Percentiles rank a stretch among this genome's conserved stretches.
These are phyloP conservation scores for Pyrocoelia pectoralis DNA, from an alignment of 2,888 invertebrate genomes.

Conservation along the genomic window DNA sequence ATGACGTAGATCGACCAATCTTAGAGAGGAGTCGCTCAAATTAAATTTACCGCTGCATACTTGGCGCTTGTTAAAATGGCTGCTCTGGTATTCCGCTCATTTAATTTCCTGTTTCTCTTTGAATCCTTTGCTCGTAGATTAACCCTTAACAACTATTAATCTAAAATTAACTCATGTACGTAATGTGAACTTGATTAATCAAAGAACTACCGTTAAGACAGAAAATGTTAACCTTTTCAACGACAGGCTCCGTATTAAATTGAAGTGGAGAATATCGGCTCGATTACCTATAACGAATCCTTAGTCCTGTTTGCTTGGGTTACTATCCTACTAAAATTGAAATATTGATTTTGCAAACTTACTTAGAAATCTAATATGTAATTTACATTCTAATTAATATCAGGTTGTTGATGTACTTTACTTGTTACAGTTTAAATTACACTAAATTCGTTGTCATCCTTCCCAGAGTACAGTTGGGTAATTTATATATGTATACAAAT, in stretches of 20 bases:
- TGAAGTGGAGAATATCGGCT: too few relatives aligned
- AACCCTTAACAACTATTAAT: constrained; percentile 1
- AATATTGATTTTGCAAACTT: constrained; percentile 8
- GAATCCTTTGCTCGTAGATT: neutral
- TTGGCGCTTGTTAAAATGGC: neutral
- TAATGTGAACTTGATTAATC: neutral
- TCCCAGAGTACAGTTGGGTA: neutral
- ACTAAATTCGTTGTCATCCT: constrained; percentile 1
- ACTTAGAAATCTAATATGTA: neutral
- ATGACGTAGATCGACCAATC: neutral
- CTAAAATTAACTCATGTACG: neutral
- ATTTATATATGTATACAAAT: neutral
- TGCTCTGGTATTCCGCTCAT: neutral
- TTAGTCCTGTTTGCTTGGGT: too few relatives aligned
- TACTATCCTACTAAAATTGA: neutral
- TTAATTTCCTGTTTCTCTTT: constrained; percentile 9
- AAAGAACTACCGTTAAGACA: neutral
- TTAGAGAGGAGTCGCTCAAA: neutral
- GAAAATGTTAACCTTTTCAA: neutral
- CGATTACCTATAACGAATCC: too few relatives aligned
- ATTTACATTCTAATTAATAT: constrained; percentile 1
- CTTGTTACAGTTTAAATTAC: neutral
- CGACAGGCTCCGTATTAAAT: neutral
- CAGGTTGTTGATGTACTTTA: neutral
- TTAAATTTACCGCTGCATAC: neutral